These are phyloP conservation scores for Nomada lathburiana DNA, from an alignment of 2,888 invertebrate genomes.

Conservation along the genomic window DNA sequence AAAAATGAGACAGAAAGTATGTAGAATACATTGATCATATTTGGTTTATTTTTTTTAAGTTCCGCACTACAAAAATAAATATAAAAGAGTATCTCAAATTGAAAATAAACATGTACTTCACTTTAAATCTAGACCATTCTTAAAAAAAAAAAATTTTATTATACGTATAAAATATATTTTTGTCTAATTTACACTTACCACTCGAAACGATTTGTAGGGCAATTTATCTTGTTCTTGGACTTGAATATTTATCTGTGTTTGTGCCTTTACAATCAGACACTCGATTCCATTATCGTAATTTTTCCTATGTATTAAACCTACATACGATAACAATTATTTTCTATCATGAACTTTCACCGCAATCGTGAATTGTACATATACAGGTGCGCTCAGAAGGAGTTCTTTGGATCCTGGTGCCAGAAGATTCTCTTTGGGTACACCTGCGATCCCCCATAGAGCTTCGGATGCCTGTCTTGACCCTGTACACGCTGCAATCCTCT, in stretches of 20 bases:
- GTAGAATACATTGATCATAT: too few species aligned
- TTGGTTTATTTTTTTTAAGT: too few species aligned
- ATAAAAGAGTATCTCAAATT: too few species aligned
- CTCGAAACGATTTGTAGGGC: too few species aligned
- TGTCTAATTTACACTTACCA: too few species aligned
- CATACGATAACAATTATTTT: not conserved
- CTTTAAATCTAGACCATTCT: too few species aligned
- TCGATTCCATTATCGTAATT: slow-evolving; percentile 17
- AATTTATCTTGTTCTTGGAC: too few species aligned
- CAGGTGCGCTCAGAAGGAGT: slow-evolving; percentile 92
- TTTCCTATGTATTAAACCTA: not conserved
- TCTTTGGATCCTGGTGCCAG: slow-evolving; percentile 92
- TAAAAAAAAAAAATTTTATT: too few species aligned
- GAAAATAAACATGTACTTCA: too few species aligned
- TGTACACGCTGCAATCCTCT: slow-evolving; percentile 95
- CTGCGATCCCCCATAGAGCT: slow-evolving; percentile 87
- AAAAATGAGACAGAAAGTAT: too few species aligned
- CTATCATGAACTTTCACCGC: slow-evolving; percentile 53
- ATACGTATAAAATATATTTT: too few species aligned
- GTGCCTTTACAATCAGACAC: slow-evolving; percentile 1
- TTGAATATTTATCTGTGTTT: not conserved
- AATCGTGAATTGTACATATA: slow-evolving; percentile 54
- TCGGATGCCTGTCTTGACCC: slow-evolving; percentile 94
- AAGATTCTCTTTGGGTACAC: slow-evolving; percentile 91
- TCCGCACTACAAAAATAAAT: too few species aligned